Conservation (phyloP, 2,113 vertebrate genomes). For the Anhinga anhinga region DNA sequence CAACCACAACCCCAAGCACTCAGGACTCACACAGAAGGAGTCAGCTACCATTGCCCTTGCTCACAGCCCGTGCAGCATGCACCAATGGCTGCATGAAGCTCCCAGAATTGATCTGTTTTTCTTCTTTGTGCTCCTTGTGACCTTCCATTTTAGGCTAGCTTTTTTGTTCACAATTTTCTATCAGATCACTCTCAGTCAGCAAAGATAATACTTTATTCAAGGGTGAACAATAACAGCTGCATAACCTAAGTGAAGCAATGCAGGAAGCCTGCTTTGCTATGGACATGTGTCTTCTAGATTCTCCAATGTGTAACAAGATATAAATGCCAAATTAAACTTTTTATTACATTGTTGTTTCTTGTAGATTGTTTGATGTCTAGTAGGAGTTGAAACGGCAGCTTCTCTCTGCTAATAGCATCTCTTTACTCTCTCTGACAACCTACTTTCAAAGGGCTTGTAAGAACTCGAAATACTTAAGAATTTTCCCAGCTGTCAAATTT, state of each 20-base stretch:
- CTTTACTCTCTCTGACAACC: conserved; percentile 38
- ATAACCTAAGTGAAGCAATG: neutral
- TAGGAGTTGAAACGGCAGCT: conserved; percentile 39
- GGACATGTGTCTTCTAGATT: neutral
- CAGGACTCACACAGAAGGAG: neutral
- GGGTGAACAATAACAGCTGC: neutral
- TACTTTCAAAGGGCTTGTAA: conserved; percentile 34
- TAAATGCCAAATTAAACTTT: conserved; percentile 16
- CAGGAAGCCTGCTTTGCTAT: neutral
- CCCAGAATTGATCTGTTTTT: neutral
- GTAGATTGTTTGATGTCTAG: conserved; percentile 46
- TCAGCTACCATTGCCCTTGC: neutral
- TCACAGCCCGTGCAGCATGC: neutral
- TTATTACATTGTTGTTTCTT: conserved; percentile 43
- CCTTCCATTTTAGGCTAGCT: neutral
- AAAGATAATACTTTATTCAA: neutral
- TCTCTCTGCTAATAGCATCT: conserved; percentile 39
- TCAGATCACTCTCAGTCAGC: neutral
- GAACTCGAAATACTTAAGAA: conserved; percentile 13
- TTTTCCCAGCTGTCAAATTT: conserved; percentile 46
- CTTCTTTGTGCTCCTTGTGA: neutral
- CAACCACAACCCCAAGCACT: rapidly evolving
- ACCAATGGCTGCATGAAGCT: neutral
- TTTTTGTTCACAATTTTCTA: neutral
- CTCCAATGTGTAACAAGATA: conserved; percentile 31